Evolutionary conservation across 1,140 invertebrate genomes (phyloP).

Genomic region (Trachelipus rathkii): DNA sequence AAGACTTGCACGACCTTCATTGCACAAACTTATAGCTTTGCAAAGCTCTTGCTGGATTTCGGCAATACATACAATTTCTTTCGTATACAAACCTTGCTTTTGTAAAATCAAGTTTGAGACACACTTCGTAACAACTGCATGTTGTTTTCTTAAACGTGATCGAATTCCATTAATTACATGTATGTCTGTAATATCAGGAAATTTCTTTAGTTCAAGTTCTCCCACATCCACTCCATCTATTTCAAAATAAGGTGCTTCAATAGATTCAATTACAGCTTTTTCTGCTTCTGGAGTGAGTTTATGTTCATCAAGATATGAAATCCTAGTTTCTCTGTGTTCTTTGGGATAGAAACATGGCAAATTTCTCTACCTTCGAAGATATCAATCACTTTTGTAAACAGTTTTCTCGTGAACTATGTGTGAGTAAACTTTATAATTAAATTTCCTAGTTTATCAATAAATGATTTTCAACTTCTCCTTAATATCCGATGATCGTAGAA

Average conservation of each 20-base stretch:
- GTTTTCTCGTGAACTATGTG: too few species aligned
- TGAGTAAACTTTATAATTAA: too few species aligned
- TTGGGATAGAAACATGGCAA: slow-evolving; percentile 36
- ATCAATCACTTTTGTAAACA: slow-evolving; percentile 36
- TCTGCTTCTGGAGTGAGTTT: slow-evolving; percentile 38
- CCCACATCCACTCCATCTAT: slow-evolving; percentile 34
- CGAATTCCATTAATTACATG: slow-evolving; percentile 65
- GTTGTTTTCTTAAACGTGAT: slow-evolving; percentile 65
- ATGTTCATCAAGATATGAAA: slow-evolving; percentile 30
- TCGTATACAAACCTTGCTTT: slow-evolving; percentile 76
- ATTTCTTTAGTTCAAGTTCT: slow-evolving; percentile 40
- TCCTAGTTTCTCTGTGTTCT: slow-evolving; percentile 29
- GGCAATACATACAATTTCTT: slow-evolving; percentile 73
- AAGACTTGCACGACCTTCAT: slow-evolving; percentile 65
- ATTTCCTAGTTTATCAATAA: too few species aligned
- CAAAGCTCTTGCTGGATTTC: slow-evolving; percentile 69
- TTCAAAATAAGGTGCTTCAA: slow-evolving; percentile 42
- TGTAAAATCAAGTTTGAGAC: slow-evolving; percentile 85
- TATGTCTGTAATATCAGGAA: slow-evolving; percentile 61
- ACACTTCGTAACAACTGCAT: slow-evolving; percentile 83
- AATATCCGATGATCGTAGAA: too few species aligned
- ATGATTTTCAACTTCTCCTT: too few species aligned
- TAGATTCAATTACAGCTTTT: slow-evolving; percentile 42
- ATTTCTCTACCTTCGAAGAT: slow-evolving; percentile 38
- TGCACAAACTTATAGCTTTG: slow-evolving; percentile 66